Conservation (phyloP, 2,888 invertebrate genomes). For the Drosophila limbata region DNA sequence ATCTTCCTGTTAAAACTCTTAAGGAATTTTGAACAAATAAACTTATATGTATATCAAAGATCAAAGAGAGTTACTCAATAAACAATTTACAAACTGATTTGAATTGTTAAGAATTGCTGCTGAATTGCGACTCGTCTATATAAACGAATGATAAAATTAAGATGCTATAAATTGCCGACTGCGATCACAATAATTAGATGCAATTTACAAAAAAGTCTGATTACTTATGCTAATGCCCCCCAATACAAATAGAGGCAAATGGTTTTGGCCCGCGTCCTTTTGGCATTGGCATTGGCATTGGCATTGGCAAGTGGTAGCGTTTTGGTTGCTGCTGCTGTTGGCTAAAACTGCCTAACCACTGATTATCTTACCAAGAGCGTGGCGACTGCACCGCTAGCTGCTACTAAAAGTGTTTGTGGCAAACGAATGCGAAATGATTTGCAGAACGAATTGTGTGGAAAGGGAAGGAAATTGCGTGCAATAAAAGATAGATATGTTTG, state of each 20-base stretch:
- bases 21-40: neutral
- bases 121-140: neutral
- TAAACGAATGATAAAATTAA: constrained; percentile 7
- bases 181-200: constrained; percentile 53
- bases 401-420: constrained; percentile 64
- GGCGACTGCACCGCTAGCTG: constrained; percentile 36
- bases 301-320: constrained; percentile 22
- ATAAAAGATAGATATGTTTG: constrained; percentile 79
- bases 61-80: constrained; percentile 2
- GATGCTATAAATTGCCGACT: constrained; percentile 14
- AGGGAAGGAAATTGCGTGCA: constrained; percentile 74
- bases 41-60: neutral
- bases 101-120: neutral
- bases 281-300: constrained; percentile 14
- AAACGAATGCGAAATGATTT: constrained; percentile 66
- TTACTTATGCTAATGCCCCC: constrained; percentile 64
- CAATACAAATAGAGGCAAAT: constrained; percentile 29
- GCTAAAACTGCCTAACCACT: constrained; percentile 60
- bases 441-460: constrained; percentile 59
- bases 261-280: constrained; percentile 34
- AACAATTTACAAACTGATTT: constrained; percentile 29
- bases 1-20: neutral
- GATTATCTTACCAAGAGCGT: constrained; percentile 63
- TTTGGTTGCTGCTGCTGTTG: constrained; percentile 43
- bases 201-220: constrained; percentile 59